Base-by-base conservation (phyloP, 2,113 vertebrate species). In the Tragelaphus strepsiceros region DNA sequence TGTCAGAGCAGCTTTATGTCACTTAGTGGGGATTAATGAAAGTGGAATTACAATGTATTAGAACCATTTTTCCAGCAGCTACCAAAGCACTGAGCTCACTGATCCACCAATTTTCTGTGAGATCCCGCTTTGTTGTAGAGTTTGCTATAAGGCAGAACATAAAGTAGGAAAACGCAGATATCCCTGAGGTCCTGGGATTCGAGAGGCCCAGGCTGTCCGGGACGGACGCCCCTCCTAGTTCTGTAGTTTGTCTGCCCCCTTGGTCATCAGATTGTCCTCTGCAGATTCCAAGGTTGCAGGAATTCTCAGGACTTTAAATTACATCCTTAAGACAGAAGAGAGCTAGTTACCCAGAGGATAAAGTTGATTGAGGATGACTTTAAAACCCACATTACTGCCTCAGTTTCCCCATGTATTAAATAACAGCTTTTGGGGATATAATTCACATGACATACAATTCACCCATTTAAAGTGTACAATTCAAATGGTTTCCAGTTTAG, bases 391-490 rank as follows among this genome's bases (percentile, higher is more conserved):
- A 15, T 19, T 13, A 49, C 49, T 93, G 22, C 26, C 74, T 84
- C 30, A 10, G 21, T 83, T 78, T 85, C 85, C 54, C 90, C 30
- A 9, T 88, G 82, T 49, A 24, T 82, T 53, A 64, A 94, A 51
- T 71, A 85, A 30, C 58, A 54, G 16, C 16, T 86, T 71, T 92
- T 80, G 58, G 28, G n/a, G n/a, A 24, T 89, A 11, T 53, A 22
- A 64, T 35, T 82, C 59, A 9, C 1, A 3, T 30, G 51, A 61
- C 10, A 43, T 61, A 32, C 0, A 21, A 1, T 89, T 85, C 30
- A 56, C 7, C 26, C n/a, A 6, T 53, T 94, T 88, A 61, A 92
- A 94, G 74, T n/a, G 26, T 59, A 77, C 4, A 90, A 5, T 91
- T 93, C 61, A 14, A 2, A 0, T 86, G 15, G 8, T 78, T 95